phyloP scores from a whole-genome alignment of 1,140 invertebrate genomes.

The Gonatopus flavifemur region DNA sequence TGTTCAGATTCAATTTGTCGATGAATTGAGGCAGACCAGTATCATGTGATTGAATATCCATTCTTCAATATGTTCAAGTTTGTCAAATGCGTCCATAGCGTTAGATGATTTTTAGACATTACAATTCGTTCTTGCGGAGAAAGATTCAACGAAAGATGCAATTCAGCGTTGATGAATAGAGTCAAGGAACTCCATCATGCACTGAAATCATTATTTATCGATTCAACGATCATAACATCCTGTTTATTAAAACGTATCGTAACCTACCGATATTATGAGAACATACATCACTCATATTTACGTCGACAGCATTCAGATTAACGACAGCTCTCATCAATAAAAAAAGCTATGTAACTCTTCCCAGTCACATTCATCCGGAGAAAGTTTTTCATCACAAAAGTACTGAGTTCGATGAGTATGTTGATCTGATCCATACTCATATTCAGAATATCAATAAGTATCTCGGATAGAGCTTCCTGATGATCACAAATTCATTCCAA shows the following conservation, averaged over 20 bases:
- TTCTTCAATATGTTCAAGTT: conserved; percentile 39
- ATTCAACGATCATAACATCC: no score
- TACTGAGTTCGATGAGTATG: conserved; percentile 42
- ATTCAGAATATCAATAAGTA: conserved; percentile 41
- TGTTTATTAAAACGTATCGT: conserved; percentile 10
- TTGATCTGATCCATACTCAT: conserved; percentile 49
- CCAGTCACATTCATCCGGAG: conserved; percentile 42
- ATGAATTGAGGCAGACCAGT: conserved; percentile 57
- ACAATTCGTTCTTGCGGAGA: conserved; percentile 34
- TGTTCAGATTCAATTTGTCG: conserved; percentile 61
- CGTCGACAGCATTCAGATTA: conserved; percentile 41
- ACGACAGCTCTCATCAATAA: conserved; percentile 48
- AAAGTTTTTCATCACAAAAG: conserved; percentile 55
- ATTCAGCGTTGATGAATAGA: conserved; percentile 50
- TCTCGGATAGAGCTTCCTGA: conserved; percentile 46
- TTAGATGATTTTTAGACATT: conserved; percentile 58
- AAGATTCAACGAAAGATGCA: conserved; percentile 37
- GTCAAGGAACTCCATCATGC: conserved; percentile 57
- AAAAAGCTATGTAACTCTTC: conserved; percentile 34
- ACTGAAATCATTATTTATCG: conserved; percentile 33
- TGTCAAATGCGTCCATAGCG: conserved; percentile 59
- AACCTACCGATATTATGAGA: conserved; percentile 46
- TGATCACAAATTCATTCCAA: conserved; percentile 41
- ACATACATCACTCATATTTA: conserved; percentile 40
- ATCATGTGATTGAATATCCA: conserved; percentile 62